phyloP scores from a whole-genome alignment of 2,797 vertebrate genomes.

The Trachurus trachurus region DNA sequence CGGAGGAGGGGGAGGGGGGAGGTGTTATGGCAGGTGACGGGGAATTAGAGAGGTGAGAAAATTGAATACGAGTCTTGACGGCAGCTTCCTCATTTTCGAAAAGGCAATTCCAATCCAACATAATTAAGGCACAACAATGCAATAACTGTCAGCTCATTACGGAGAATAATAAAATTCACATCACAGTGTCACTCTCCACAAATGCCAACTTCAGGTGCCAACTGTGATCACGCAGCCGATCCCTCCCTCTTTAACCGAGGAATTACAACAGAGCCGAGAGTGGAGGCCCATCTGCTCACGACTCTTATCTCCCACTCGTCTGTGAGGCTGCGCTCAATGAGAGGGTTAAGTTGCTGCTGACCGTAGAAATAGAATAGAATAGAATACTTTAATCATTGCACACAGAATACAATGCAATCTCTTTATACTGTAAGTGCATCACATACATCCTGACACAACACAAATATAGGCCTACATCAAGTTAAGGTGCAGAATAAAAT shows the following conservation, averaged over 20 bases:
- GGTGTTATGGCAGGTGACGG: conserved; percentile 59
- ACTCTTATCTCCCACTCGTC: conserved; percentile 41
- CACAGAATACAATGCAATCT: too few species aligned
- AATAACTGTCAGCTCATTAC: conserved; percentile 85
- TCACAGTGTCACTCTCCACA: conserved; percentile 79
- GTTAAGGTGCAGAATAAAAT: too few species aligned
- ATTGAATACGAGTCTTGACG: conserved; percentile 77
- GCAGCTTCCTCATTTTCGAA: conserved; percentile 79
- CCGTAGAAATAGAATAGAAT: not conserved
- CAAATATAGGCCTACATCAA: too few species aligned
- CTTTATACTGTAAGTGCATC: too few species aligned
- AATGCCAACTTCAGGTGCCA: conserved; percentile 81
- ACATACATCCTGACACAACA: too few species aligned
- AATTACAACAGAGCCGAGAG: conserved; percentile 66
- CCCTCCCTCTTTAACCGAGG: conserved; percentile 61
- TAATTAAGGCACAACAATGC: conserved; percentile 86
- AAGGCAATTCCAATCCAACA: conserved; percentile 81
- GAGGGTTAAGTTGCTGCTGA: conserved; percentile 22
- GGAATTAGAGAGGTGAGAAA: conserved; percentile 67
- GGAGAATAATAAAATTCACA: conserved; percentile 79
- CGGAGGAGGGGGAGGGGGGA: conserved; percentile 27
- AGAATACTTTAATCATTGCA: too few species aligned
- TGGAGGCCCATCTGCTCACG: conserved; percentile 62
- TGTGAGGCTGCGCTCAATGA: conserved; percentile 27
- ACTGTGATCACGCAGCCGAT: conserved; percentile 67